Evolutionary conservation across 2,113 vertebrate genomes (phyloP).

Genomic region (Lepisosteus osseus): DNA sequence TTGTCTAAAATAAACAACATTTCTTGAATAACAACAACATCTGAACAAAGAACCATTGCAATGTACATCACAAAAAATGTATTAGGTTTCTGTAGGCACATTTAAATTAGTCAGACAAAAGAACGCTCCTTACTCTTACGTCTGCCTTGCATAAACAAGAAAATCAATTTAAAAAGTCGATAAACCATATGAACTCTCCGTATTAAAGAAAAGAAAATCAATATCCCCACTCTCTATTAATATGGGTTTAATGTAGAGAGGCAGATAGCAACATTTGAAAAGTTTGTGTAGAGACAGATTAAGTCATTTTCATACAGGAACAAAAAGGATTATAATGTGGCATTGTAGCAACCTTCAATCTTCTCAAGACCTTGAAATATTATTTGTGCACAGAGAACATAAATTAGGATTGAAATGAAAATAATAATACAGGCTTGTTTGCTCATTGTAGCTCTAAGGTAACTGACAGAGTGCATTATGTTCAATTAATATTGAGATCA

Average conservation of each 20-base stretch:
- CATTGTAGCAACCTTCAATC: background rate
- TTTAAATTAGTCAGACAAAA: constrained; percentile 14
- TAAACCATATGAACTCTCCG: constrained; percentile 28
- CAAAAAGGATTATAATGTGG: too few species aligned
- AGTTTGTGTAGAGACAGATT: constrained; percentile 23
- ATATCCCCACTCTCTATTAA: constrained; percentile 30
- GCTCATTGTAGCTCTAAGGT: background rate
- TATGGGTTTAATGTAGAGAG: constrained; percentile 26
- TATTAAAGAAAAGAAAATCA: constrained; percentile 31
- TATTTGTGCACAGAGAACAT: constrained; percentile 1
- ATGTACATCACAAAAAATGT: background rate
- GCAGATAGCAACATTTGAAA: constrained; percentile 18
- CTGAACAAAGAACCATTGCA: background rate
- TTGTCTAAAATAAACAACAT: too few species aligned
- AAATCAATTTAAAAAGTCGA: constrained; percentile 33
- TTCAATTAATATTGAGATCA: constrained; percentile 4
- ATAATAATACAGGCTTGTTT: background rate
- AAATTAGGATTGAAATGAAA: background rate
- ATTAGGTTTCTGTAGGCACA: background rate
- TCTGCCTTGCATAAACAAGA: constrained; percentile 25
- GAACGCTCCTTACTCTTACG: background rate
- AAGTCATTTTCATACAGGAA: constrained; percentile 1
- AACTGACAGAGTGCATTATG: constrained; percentile 6
- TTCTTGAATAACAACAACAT: background rate
- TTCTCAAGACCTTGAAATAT: background rate